Evolutionary conservation across 2,113 vertebrate genomes (phyloP).

Genomic region (Deroptyus accipitrinus): DNA sequence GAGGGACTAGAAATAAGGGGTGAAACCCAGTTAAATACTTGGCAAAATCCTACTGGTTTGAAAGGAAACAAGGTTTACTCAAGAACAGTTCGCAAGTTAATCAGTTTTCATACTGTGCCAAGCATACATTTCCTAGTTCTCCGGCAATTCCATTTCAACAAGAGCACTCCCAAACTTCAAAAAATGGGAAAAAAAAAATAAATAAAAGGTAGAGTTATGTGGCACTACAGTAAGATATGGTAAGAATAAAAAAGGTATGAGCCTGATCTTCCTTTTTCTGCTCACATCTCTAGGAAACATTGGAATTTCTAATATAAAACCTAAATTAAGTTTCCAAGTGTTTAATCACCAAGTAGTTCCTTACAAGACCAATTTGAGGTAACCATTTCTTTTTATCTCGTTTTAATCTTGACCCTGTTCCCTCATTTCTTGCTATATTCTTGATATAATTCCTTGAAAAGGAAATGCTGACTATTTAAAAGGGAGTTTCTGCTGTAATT

Average conservation of each 20-base stretch:
- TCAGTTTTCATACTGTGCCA: not conserved
- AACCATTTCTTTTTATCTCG: rapidly evolving
- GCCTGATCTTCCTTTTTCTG: not conserved
- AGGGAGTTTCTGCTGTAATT: not conserved
- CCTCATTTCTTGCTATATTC: not conserved
- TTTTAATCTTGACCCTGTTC: not conserved
- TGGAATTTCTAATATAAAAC: not conserved
- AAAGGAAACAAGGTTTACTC: not conserved
- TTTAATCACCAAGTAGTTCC: not conserved
- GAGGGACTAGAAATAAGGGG: not conserved
- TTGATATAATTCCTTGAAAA: not conserved
- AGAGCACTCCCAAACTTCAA: not conserved
- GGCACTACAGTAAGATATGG: not conserved
- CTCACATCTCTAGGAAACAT: not conserved
- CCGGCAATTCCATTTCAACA: not conserved
- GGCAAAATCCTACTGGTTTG: not conserved
- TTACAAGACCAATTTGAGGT: not conserved
- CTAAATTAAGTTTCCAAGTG: not conserved
- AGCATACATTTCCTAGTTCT: not conserved
- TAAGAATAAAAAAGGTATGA: not conserved
- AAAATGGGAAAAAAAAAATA: not conserved
- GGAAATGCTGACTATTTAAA: not conserved
- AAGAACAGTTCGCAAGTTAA: not conserved
- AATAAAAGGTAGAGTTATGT: not conserved
- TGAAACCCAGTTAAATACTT: not conserved